Conservation (phyloP, 1,140 invertebrate genomes). For the Scaptomyza montana region DNA sequence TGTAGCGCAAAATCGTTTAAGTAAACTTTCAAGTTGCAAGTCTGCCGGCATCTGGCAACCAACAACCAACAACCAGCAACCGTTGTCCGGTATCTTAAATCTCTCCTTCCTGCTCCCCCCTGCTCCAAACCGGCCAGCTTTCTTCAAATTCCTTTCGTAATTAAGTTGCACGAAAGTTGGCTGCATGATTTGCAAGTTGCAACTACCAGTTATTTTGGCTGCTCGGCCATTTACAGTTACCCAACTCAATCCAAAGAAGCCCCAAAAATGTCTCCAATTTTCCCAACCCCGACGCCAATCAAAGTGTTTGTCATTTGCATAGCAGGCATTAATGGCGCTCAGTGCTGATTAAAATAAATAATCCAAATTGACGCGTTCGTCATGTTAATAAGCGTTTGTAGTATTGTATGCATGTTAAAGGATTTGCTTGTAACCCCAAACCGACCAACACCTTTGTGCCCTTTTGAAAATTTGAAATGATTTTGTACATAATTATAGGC, state of each 20-base stretch:
- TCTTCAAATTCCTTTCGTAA: conserved; percentile 41
- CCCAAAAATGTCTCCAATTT: not conserved
- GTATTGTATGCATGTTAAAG: too few species aligned
- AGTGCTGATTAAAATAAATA: conserved; percentile 78
- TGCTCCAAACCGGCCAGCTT: not conserved
- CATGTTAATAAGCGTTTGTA: conserved; percentile 29
- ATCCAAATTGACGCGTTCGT: conserved; percentile 72
- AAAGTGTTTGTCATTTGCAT: conserved; percentile 31
- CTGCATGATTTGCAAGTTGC: conserved; percentile 66
- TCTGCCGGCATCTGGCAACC: conserved; percentile 14
- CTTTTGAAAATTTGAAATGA: too few species aligned
- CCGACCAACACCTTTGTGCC: too few species aligned
- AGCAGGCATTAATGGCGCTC: not conserved
- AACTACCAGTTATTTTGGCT: conserved; percentile 21
- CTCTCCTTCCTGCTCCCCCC: not conserved
- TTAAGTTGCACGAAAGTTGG: conserved; percentile 70
- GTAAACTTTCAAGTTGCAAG: conserved; percentile 46
- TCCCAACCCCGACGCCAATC: conserved; percentile 12
- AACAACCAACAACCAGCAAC: not conserved
- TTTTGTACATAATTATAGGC: too few species aligned
- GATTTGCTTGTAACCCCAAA: too few species aligned
- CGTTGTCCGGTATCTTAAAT: conserved; percentile 20
- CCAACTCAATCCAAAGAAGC: not conserved
- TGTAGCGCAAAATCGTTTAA: conserved; percentile 54
- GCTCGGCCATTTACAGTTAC: conserved; percentile 9